Evolutionary conservation across 2,797 vertebrate species (phyloP), one percentile per base, ranked within the genome.

Genomic region (Scomberomorus guttatus): DNA sequence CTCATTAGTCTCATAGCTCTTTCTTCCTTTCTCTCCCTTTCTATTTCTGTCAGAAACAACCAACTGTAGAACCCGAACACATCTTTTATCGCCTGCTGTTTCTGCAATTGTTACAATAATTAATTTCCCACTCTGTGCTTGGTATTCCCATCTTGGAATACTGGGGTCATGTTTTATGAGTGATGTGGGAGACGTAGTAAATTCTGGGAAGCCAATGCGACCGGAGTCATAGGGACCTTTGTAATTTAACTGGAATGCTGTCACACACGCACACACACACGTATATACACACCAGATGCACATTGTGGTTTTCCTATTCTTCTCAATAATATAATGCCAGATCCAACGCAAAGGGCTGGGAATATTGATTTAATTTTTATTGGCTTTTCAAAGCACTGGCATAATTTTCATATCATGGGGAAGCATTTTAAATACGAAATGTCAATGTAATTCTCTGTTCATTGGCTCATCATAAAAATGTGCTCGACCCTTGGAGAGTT

Each of bases 181-280:
- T 69, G 81, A 88, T 86, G 87, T 86, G 92, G 90, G 92, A 90
- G 81, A 88, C 20, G 78, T 25, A 77, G 82, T 91, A 87, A 91
- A 91, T 93, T 91, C 79, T 87, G 80, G 84, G 81, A 89, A 90
- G 74, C 82, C 87, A 46, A 81, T 67, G 85, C 8, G 71, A 87
- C 89, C 51, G 9, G 78, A 84, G 82, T 91, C 79, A 60, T 42
- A 48, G 85, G 77, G 82, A 91, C 87, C 83, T 86, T 81, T 87
- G 91, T 92, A 89, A 93, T 91, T 87, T 91, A 82, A 87, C 84
- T 85, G 89, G 87, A 94, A 93, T 91, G 90, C 59, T 80, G 87
- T 90, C 83, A 56, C 79, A 79, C 20, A 64, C 55, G 79, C 17
- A 66, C 55, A 75, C 75, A 58, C 57, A 65, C 69, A 77, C 50